Base-by-base conservation (phyloP, 2,797 vertebrate genomes). In the Scolopax rusticola region DNA sequence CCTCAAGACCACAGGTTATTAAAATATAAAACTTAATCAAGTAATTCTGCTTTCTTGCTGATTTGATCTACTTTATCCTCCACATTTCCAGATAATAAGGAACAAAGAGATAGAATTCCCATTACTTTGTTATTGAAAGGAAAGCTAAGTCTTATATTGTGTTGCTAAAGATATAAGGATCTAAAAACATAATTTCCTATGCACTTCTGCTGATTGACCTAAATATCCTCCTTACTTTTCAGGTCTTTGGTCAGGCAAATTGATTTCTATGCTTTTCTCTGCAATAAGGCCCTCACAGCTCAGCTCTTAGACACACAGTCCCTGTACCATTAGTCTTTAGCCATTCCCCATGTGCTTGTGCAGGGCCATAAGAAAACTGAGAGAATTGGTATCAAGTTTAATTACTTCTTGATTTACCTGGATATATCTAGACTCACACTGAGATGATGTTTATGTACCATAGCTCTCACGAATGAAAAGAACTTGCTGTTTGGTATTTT, bases 221-320 rank as follows among this genome's bases (percentile, higher is more conserved):
- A 95, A 89, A 96, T 86, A 88, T 67, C 71, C 67, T 96, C 61
- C 89, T 92, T 64, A 79, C 38, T 95, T 94, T 93, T 79, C 69
- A 79, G 86, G 56, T 93, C 69, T 96, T 97, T 87, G 54, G 75
- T 93, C 92, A 96, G 84, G 28, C 70, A 89, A 97, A 96, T 96
- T 97, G 88, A 97, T 97, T 97, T 95, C 87, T 89, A 59, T 95
- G 53, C 77, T 89, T 87, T 93, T 40, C 47, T 95, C 79, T 92
- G 68, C 76, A 81, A 92, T 95, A 90, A 95, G 82, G 12, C 43
- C 67, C 88, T 92, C 70, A 45, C 30, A 95, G 87, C 97, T 77
- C 91, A 90, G 91, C 67, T 76, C 64, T 93, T 84, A 73, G 83
- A 91, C 54, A 74, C 67, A 40, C 30, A 45, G 17, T 38, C 57